Conservation (phyloP, 2,113 vertebrate genomes). For the Cariama cristata region DNA sequence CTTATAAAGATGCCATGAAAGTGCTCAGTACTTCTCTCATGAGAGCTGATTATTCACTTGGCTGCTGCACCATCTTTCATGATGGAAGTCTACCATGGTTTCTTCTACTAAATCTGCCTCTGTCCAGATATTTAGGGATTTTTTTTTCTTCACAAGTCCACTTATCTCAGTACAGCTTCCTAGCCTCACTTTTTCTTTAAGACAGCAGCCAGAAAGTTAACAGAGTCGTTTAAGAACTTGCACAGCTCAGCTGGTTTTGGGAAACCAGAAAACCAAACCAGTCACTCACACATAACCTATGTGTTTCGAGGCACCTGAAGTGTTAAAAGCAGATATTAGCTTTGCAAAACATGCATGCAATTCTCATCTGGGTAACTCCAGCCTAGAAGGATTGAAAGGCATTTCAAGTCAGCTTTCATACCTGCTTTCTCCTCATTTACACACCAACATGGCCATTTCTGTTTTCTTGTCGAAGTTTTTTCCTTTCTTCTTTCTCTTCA, state of each 20-base stretch:
- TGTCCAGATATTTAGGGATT: neutral
- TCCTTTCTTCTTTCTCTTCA: conserved; percentile 78
- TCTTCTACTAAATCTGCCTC: neutral
- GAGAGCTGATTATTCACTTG: neutral
- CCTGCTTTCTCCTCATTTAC: conserved; percentile 61
- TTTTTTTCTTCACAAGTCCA: neutral
- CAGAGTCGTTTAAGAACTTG: neutral
- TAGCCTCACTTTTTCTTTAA: neutral
- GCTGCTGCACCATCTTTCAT: neutral
- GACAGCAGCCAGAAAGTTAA: neutral
- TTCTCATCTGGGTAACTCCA: neutral
- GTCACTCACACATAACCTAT: neutral
- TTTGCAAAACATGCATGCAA: neutral
- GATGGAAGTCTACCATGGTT: neutral
- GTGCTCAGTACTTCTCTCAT: neutral
- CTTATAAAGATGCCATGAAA: neutral
- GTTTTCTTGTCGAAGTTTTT: conserved; percentile 78
- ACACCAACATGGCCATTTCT: conserved; percentile 64
- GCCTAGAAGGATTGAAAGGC: neutral
- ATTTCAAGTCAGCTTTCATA: neutral
- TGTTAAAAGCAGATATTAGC: neutral
- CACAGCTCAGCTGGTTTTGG: neutral
- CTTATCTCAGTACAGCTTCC: neutral
- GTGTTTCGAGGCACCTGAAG: neutral
- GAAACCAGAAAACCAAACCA: neutral